Evolutionary conservation across 2,113 vertebrate genomes (phyloP).

Genomic region (Coptodon rendalli): DNA sequence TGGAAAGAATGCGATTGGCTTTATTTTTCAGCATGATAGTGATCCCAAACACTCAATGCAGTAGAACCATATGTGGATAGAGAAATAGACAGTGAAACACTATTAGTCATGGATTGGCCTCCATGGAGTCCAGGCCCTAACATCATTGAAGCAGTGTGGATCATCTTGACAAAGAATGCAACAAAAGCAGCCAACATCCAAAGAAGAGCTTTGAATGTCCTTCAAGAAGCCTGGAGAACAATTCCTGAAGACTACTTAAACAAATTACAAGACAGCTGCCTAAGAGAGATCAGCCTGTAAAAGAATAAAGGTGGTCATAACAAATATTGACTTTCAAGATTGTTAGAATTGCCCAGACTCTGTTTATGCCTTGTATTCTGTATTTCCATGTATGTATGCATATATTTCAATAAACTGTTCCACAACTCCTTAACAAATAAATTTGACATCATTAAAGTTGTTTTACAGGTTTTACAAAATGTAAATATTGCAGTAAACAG

Average conservation of each 20-base stretch:
- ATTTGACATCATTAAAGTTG: background rate
- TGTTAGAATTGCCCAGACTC: background rate
- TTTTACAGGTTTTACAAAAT: background rate
- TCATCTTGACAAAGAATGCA: background rate
- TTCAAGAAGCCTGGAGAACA: background rate
- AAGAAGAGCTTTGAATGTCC: background rate
- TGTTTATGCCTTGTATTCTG: background rate
- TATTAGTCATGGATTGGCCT: background rate
- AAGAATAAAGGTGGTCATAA: background rate
- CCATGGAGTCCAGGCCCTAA: background rate
- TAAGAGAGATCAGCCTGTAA: background rate
- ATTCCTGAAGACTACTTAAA: background rate
- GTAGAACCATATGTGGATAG: fast-evolving
- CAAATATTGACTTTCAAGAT: background rate
- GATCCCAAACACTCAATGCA: fast-evolving
- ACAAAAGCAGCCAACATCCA: background rate
- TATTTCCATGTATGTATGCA: background rate
- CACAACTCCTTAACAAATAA: background rate
- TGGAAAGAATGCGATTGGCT: background rate
- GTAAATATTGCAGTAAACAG: background rate
- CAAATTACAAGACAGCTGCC: background rate
- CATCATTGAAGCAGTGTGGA: background rate
- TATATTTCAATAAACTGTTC: background rate
- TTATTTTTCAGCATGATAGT: background rate
- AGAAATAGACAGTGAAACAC: background rate